A percentile compares a stretch with the other conserved stretches of the same genome.
These are phyloP conservation scores for Epinephelus moara DNA, from an alignment of 2,113 vertebrate genomes.

Conservation along the genomic window DNA sequence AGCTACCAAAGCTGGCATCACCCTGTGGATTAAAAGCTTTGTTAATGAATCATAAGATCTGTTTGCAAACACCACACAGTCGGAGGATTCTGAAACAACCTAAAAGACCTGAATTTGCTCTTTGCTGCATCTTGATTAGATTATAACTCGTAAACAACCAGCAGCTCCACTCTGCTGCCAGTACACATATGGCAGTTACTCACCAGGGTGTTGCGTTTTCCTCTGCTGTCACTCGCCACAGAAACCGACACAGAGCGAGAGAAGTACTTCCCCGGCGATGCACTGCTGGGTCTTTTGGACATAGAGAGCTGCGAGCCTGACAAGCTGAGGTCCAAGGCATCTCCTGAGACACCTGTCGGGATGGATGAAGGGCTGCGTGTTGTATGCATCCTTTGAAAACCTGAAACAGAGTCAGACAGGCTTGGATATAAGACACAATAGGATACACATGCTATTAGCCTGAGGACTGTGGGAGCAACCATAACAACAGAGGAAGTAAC, in stretches of 20 bases:
- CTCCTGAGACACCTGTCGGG: constrained; percentile 58
- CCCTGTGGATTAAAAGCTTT: constrained; percentile 78
- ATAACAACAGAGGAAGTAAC: constrained; percentile 35
- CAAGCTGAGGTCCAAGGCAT: constrained; percentile 85
- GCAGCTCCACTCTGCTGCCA: not conserved
- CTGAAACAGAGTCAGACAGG: constrained; percentile 5
- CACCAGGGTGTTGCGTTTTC: constrained; percentile 88
- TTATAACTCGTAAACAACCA: constrained; percentile 7
- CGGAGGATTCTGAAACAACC: not conserved
- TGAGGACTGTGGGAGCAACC: not conserved
- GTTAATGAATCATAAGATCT: not conserved
- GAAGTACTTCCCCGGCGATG: constrained; percentile 82
- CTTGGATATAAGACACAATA: not conserved
- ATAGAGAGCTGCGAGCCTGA: constrained; percentile 86
- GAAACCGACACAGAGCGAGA: constrained; percentile 87
- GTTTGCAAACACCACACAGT: not conserved
- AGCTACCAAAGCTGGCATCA: constrained; percentile 73
- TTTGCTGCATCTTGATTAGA: constrained; percentile 19
- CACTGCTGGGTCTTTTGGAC: constrained; percentile 87
- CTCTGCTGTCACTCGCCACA: constrained; percentile 81
- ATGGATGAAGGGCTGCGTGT: constrained; percentile 82
- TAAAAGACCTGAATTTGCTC: not conserved
- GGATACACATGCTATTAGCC: not conserved
- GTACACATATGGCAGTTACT: constrained; percentile 60
- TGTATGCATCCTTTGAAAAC: constrained; percentile 86